Conservation (phyloP, 2,888 invertebrate species). For the Torymus texanus region DNA sequence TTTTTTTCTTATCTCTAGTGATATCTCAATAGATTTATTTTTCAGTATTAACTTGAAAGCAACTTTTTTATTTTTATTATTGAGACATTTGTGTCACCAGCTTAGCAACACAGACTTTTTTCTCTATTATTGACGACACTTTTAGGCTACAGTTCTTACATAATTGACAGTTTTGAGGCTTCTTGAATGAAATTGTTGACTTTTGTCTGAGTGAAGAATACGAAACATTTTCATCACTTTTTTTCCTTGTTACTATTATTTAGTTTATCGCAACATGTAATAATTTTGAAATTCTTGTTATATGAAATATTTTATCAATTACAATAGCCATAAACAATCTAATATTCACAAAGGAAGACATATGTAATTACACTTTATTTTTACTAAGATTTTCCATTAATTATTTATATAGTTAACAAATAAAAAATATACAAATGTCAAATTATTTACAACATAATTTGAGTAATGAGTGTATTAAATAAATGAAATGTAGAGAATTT, state of each 20-base stretch:
- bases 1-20: background rate
- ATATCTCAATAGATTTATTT: conserved; percentile 3
- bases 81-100: conserved; percentile 7
- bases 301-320: too few species aligned
- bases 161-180: conserved; percentile 42
- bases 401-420: too few species aligned
- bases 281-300: too few species aligned
- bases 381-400: too few species aligned
- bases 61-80: conserved; percentile 18
- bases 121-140: conserved; percentile 23
- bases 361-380: too few species aligned
- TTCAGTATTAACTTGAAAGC: background rate
- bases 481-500: too few species aligned
- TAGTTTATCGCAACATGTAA: background rate
- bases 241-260: conserved; percentile 16
- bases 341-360: too few species aligned
- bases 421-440: too few species aligned
- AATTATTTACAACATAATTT: too few species aligned
- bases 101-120: conserved; percentile 23
- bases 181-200: conserved; percentile 37
- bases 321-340: too few species aligned
- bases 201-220: conserved; percentile 25
- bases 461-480: too few species aligned
- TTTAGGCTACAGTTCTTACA: conserved; percentile 39
- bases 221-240: conserved; percentile 1